A percentile compares a stretch with the other conserved stretches of the same genome.
phyloP scores from a whole-genome alignment of 2,113 vertebrate genomes.

The Rhinogobius similis region DNA sequence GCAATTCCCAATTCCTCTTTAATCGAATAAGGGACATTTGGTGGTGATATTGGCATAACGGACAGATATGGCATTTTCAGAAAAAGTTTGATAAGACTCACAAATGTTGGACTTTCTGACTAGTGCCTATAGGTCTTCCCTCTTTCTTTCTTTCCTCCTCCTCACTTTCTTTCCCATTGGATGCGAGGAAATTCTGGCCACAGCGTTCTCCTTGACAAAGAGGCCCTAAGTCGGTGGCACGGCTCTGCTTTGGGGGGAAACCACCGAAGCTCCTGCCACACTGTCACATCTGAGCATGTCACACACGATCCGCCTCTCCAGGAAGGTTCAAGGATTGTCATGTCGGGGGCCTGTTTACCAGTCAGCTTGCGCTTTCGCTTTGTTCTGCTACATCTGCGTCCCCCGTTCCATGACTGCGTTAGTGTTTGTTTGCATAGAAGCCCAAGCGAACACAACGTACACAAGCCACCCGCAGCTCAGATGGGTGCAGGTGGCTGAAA shows the following conservation, averaged over 20 bases:
- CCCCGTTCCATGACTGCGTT: neutral
- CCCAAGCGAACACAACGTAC: constrained; percentile 29
- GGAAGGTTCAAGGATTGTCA: constrained; percentile 32
- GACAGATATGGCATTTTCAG: too few species aligned
- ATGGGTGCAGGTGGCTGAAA: constrained; percentile 15
- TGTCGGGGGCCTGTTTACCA: neutral
- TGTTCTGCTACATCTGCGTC: constrained; percentile 12
- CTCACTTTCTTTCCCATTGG: constrained; percentile 39
- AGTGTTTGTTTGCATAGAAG: constrained; percentile 43
- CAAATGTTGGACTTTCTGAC: neutral
- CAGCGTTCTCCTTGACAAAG: constrained; percentile 67
- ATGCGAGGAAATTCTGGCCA: constrained; percentile 59
- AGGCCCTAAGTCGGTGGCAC: constrained; percentile 67
- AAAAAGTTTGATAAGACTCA: too few species aligned
- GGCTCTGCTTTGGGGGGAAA: constrained; percentile 54
- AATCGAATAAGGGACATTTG: too few species aligned
- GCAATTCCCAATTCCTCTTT: too few species aligned
- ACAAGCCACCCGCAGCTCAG: constrained; percentile 44
- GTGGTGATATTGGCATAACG: too few species aligned
- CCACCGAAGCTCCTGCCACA: constrained; percentile 51
- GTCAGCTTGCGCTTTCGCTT: neutral
- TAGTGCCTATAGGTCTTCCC: constrained; percentile 9
- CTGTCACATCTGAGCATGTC: constrained; percentile 64
- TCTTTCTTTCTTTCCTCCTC: neutral
- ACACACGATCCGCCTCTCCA: constrained; percentile 42